Percentiles rank a stretch among this genome's conserved stretches.
These are phyloP conservation scores for Callocephalon fimbriatum DNA, from an alignment of 2,113 vertebrate genomes.

Conservation along the genomic window DNA sequence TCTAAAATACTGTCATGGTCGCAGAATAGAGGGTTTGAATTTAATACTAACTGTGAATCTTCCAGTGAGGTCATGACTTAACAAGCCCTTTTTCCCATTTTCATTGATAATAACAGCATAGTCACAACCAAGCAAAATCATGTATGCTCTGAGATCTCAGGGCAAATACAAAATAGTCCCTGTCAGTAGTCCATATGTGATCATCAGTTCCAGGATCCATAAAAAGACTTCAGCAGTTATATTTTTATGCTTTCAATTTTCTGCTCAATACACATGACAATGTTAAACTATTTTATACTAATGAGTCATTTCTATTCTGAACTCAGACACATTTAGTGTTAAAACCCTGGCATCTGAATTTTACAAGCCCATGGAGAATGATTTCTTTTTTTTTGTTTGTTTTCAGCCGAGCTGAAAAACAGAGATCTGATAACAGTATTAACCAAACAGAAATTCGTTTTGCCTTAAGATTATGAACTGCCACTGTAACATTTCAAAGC, in stretches of 20 bases:
- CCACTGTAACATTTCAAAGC: not conserved
- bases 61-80: not conserved
- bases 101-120: not conserved
- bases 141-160: not conserved
- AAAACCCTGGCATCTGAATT: not conserved
- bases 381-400: not conserved
- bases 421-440: not conserved
- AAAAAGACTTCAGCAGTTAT: not conserved
- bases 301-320: slow-evolving; percentile 7
- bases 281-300: not conserved
- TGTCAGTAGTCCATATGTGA: not conserved
- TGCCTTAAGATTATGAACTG: not conserved
- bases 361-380: not conserved
- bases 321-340: not conserved
- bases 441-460: not conserved
- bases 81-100: not conserved
- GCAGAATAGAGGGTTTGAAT: not conserved
- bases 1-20: not conserved
- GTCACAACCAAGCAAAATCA: not conserved
- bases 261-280: not conserved
- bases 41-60: not conserved
- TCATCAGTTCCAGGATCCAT: not conserved
- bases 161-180: not conserved
- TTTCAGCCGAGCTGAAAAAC: not conserved
- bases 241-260: not conserved